Conservation (phyloP, 2,113 vertebrate genomes). For the Esox niger region DNA sequence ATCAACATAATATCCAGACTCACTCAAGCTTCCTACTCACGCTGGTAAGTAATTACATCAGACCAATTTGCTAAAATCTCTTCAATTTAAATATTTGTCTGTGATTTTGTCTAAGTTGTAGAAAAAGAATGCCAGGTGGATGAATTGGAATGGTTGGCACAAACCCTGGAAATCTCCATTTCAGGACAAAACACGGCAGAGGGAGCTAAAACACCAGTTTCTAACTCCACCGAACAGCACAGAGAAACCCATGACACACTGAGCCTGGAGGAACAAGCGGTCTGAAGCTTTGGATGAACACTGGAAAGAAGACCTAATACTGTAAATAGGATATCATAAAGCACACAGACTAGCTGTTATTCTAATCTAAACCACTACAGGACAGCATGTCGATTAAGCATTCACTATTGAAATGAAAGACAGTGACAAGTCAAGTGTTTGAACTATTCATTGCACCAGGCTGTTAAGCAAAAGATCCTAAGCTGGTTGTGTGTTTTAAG, state of each 20-base stretch:
- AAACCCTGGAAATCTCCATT: background rate
- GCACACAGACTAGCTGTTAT: background rate
- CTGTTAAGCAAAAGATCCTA: too few species aligned
- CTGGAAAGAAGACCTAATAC: background rate
- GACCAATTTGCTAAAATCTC: background rate
- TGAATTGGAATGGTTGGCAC: background rate
- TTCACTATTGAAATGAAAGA: background rate
- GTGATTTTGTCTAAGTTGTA: background rate
- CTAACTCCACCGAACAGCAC: slow-evolving; percentile 85
- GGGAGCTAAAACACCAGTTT: slow-evolving; percentile 8
- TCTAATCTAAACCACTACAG: background rate
- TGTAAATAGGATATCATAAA: background rate
- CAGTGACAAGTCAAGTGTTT: background rate
- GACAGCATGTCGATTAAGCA: background rate
- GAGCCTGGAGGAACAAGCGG: slow-evolving; percentile 13
- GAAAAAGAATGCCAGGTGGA: background rate
- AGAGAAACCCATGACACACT: slow-evolving; percentile 68
- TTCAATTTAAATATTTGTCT: background rate
- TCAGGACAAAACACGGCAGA: slow-evolving; percentile 45
- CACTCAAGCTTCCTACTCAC: slow-evolving; percentile 82
- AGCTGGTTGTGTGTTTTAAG: background rate
- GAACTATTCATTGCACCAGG: background rate
- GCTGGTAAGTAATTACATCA: slow-evolving; percentile 75
- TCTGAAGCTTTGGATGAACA: background rate
- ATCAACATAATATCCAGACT: slow-evolving; percentile 86